These are phyloP conservation scores for Periophthalmus modestus DNA, from an alignment of 2,113 vertebrate genomes.

Conservation along the genomic window DNA sequence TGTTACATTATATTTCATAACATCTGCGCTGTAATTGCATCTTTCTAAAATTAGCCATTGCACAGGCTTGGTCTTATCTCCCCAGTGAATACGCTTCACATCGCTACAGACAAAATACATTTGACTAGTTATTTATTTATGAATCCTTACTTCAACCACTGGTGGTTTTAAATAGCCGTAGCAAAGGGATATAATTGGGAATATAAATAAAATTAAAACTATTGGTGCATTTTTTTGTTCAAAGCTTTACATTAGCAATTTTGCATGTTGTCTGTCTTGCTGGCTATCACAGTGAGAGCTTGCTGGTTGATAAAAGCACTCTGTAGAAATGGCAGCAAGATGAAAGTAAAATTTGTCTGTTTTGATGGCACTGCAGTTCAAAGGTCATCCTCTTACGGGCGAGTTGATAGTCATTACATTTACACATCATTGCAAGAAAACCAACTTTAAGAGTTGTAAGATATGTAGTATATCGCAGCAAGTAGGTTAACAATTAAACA, in stretches of 20 bases:
- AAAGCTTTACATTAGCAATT: conserved; percentile 41
- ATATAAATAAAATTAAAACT: conserved; percentile 16
- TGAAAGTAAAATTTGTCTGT: conserved; percentile 40
- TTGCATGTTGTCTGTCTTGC: conserved; percentile 45
- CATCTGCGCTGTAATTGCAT: conserved; percentile 54
- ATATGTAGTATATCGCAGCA: neutral
- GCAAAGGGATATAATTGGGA: conserved; percentile 33
- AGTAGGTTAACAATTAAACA: conserved; percentile 5
- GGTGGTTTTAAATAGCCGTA: conserved; percentile 27
- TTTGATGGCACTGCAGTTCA: conserved; percentile 36
- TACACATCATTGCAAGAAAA: conserved; percentile 50
- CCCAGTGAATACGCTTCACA: conserved; percentile 25
- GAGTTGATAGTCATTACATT: conserved; percentile 62
- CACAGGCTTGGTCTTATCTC: conserved; percentile 28
- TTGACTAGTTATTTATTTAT: conserved; percentile 49
- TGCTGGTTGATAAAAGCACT: conserved; percentile 49
- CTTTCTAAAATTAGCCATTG: conserved; percentile 50
- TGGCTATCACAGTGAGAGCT: conserved; percentile 39
- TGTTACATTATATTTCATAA: conserved; percentile 62
- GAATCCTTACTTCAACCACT: conserved; percentile 16
- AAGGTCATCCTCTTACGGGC: conserved; percentile 52
- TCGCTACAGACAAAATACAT: conserved; percentile 49
- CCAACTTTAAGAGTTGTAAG: conserved; percentile 36
- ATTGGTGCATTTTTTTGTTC: conserved; percentile 28
- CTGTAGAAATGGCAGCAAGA: conserved; percentile 53